phyloP scores from a whole-genome alignment of 2,888 invertebrate genomes.

The Malacosoma neustria region DNA sequence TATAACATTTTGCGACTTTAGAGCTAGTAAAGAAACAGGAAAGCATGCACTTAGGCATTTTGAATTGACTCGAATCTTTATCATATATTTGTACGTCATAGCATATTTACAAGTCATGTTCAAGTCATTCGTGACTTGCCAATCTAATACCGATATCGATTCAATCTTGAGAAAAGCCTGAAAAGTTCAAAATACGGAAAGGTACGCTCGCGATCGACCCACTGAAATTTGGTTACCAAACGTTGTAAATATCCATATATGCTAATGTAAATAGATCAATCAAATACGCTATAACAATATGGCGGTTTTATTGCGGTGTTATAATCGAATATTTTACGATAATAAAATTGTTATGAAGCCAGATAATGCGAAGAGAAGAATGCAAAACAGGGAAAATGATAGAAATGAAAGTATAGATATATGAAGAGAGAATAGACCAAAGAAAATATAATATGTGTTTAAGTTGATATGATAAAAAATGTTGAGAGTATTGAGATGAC shows the following conservation, averaged over 20 bases:
- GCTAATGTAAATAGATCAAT: slow-evolving; percentile 9
- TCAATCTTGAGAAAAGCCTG: slow-evolving; percentile 55
- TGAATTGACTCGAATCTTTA: no score
- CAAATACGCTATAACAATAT: neutral
- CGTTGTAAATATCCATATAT: slow-evolving; percentile 31
- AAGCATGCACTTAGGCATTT: no score
- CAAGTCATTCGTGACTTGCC: slow-evolving; percentile 53
- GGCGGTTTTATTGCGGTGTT: neutral
- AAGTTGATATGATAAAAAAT: no score
- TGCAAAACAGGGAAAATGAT: no score
- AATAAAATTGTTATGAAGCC: no score
- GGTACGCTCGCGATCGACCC: slow-evolving; percentile 55
- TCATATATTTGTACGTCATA: slow-evolving; percentile 24
- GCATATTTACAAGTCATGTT: slow-evolving; percentile 27
- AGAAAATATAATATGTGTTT: no score
- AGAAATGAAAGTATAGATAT: no score
- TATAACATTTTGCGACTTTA: no score
- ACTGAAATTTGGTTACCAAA: slow-evolving; percentile 29
- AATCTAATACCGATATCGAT: slow-evolving; percentile 52
- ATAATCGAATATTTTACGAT: neutral
- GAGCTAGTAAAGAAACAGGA: no score
- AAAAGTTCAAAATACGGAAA: slow-evolving; percentile 64
- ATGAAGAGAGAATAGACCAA: no score
- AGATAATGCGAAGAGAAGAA: no score
- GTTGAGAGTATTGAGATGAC: no score